Conservation (phyloP, 2,113 vertebrate species). For the Rhinogobius similis region DNA sequence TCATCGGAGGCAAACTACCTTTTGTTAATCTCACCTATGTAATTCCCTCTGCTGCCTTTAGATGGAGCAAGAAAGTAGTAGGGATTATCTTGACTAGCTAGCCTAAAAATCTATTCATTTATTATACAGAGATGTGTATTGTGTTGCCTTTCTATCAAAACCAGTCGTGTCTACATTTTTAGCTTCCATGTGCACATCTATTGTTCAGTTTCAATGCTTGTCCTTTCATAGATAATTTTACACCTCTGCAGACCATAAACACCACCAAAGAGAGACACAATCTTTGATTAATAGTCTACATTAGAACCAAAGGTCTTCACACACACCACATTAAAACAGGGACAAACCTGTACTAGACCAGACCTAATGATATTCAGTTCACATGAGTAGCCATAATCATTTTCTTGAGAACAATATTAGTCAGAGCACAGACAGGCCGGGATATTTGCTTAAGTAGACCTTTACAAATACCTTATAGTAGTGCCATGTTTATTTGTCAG, state of each 20-base stretch:
- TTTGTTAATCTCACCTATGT: no score
- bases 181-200: not conserved
- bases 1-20: no score
- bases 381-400: no score
- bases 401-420: no score
- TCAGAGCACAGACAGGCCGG: constrained; percentile 10
- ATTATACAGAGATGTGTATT: no score
- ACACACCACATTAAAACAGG: not conserved
- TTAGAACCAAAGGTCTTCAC: no score
- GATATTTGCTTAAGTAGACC: constrained; percentile 21
- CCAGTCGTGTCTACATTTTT: not conserved
- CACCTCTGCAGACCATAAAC: not conserved
- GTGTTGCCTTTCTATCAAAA: not conserved
- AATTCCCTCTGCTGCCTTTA: no score
- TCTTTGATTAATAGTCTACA: no score
- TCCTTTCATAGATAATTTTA: not conserved
- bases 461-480: constrained; percentile 51
- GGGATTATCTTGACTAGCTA: not conserved
- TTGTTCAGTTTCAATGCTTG: not conserved
- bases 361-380: no score
- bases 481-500: constrained; percentile 32
- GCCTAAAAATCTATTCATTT: no score
- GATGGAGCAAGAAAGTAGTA: not conserved
- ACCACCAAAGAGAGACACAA: no score
- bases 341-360: no score